A percentile compares a stretch with the other conserved stretches of the same genome.
Evolutionary conservation across 2,888 invertebrate species (phyloP).

Genomic region (Cepaea hortensis): DNA sequence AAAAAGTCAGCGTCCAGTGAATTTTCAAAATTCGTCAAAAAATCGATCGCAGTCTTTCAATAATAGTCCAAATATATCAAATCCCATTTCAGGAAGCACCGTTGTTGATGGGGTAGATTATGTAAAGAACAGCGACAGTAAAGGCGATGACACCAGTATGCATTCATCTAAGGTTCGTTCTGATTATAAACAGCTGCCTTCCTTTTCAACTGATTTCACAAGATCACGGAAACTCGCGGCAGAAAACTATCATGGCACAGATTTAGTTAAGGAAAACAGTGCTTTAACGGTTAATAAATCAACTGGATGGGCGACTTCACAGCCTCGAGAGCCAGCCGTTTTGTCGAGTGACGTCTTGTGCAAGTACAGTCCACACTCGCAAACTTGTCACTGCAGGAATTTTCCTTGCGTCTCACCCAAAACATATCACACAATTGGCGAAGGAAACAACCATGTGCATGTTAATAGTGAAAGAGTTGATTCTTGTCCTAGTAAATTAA

Average conservation of each 20-base stretch:
- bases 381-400: slow-evolving; percentile 54
- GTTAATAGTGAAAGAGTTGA: not conserved
- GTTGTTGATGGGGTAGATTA: not conserved
- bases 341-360: not conserved
- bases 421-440: slow-evolving; percentile 62
- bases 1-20: not conserved
- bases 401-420: slow-evolving; percentile 63
- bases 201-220: not conserved
- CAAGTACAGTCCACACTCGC: slow-evolving; percentile 2
- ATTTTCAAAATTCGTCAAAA: too few relatives aligned
- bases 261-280: not conserved
- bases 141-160: too few relatives aligned
- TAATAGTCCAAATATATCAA: not conserved
- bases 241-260: not conserved
- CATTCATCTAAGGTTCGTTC: not conserved
- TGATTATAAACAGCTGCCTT: not conserved
- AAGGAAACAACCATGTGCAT: slow-evolving; percentile 14
- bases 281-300: not conserved
- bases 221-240: not conserved
- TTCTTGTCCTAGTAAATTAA: not conserved
- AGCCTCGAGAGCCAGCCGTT: not conserved
- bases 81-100: too few relatives aligned
- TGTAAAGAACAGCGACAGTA: too few relatives aligned
- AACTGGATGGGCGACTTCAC: not conserved
- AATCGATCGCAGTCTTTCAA: not conserved